phyloP scores from a whole-genome alignment of 1,140 invertebrate species.

The Aphaenogaster rudis region DNA sequence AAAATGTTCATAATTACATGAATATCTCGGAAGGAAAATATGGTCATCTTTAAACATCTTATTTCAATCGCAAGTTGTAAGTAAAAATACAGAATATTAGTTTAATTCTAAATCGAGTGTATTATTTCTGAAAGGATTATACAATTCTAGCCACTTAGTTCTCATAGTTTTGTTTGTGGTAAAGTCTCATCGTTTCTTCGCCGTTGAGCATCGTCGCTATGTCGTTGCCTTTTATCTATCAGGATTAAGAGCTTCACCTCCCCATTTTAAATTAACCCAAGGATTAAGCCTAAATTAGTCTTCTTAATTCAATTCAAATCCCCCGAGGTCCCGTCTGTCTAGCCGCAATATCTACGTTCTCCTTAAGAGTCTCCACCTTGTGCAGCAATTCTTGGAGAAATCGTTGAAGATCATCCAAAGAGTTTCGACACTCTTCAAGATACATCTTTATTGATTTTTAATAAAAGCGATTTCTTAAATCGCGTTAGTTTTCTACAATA shows the following conservation, averaged over 20 bases:
- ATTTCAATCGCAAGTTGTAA: neutral
- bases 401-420: slow-evolving; percentile 21
- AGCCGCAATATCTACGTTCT: slow-evolving; percentile 55
- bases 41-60: neutral
- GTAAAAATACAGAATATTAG: neutral
- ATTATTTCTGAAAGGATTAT: slow-evolving; percentile 30
- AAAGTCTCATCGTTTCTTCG: slow-evolving; percentile 44
- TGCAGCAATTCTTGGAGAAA: slow-evolving; percentile 15
- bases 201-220: slow-evolving; percentile 40
- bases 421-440: neutral
- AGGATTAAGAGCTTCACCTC: slow-evolving; percentile 66
- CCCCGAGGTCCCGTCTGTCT: slow-evolving; percentile 50
- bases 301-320: slow-evolving; percentile 78
- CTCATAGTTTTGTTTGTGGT: slow-evolving; percentile 34
- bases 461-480: neutral
- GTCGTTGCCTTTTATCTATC: slow-evolving; percentile 71
- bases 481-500: neutral
- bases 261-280: slow-evolving; percentile 75
- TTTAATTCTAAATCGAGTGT: neutral
- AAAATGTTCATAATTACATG: neutral
- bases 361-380: neutral
- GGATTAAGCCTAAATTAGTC: slow-evolving; percentile 76
- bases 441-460: slow-evolving; percentile 18
- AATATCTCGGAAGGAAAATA: neutral
- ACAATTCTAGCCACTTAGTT: slow-evolving; percentile 14